These are phyloP conservation scores for Archocentrus centrarchus DNA, from an alignment of 2,113 vertebrate species.

Conservation along the genomic window DNA sequence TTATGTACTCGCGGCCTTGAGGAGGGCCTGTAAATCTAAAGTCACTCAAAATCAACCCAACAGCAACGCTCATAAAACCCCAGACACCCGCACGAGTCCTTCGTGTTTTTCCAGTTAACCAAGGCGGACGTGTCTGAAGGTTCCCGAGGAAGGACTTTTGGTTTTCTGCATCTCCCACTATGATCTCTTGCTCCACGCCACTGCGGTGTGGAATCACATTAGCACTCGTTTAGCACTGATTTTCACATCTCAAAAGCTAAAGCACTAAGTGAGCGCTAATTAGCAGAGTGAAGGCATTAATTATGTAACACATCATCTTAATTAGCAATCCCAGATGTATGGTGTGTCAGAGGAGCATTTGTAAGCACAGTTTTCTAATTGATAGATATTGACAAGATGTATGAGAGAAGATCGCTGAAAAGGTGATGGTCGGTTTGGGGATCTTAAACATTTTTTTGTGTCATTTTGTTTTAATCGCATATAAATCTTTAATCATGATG, in stretches of 20 bases:
- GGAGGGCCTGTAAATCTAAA: conserved; percentile 25
- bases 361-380: conserved; percentile 79
- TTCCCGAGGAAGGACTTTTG: not conserved
- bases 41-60: not conserved
- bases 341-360: conserved; percentile 73
- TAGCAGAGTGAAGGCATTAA: conserved; percentile 78
- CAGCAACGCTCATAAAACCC: not conserved
- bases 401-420: conserved; percentile 28
- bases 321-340: conserved; percentile 80
- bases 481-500: not conserved
- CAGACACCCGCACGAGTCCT: rapidly evolving
- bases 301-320: conserved; percentile 82
- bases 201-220: conserved; percentile 47
- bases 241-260: conserved; percentile 68
- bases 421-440: conserved; percentile 26
- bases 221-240: conserved; percentile 67
- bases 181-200: not conserved
- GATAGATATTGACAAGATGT: conserved; percentile 69
- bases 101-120: rapidly evolving
- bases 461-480: not conserved
- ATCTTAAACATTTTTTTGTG: not conserved
- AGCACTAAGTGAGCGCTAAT: conserved; percentile 81
- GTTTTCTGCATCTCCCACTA: not conserved
- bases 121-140: not conserved
- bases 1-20: conserved; percentile 8